These are phyloP conservation scores for Macropis europaea DNA, from an alignment of 2,888 invertebrate genomes.

Conservation along the genomic window DNA sequence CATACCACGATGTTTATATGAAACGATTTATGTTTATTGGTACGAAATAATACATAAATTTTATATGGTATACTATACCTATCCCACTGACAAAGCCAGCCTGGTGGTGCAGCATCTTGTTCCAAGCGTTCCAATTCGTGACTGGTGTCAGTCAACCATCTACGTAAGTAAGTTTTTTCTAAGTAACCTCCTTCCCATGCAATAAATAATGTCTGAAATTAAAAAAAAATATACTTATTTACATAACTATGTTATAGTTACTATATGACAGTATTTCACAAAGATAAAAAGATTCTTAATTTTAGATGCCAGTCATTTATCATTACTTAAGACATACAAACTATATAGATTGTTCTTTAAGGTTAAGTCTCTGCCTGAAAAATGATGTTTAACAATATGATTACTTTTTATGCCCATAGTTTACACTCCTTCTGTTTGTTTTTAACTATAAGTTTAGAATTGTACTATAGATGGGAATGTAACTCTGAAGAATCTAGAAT, in stretches of 20 bases:
- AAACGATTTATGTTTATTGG: constrained; percentile 48
- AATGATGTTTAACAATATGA: too few relatives aligned
- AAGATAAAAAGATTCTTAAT: constrained; percentile 62
- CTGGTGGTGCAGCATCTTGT: constrained; percentile 84
- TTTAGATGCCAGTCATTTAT: too few relatives aligned
- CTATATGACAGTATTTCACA: neutral
- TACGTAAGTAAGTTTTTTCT: constrained; percentile 82
- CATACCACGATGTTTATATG: constrained; percentile 44
- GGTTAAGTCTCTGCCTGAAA: too few relatives aligned
- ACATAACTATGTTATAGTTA: too few relatives aligned
- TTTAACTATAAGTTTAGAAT: too few relatives aligned
- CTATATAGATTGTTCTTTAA: too few relatives aligned
- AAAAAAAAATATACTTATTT: neutral
- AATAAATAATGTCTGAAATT: constrained; percentile 83
- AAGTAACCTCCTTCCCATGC: constrained; percentile 84
- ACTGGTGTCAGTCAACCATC: constrained; percentile 83
- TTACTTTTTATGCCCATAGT: too few relatives aligned
- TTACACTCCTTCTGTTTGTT: too few relatives aligned
- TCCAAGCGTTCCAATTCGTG: constrained; percentile 84
- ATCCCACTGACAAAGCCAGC: constrained; percentile 88
- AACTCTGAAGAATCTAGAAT: too few relatives aligned
- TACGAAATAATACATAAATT: constrained; percentile 55
- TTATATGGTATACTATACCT: constrained; percentile 83
- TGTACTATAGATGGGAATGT: too few relatives aligned
- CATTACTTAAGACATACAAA: too few relatives aligned